Conservation (phyloP, 1,140 invertebrate genomes). For the Drosophila tsacasi region DNA sequence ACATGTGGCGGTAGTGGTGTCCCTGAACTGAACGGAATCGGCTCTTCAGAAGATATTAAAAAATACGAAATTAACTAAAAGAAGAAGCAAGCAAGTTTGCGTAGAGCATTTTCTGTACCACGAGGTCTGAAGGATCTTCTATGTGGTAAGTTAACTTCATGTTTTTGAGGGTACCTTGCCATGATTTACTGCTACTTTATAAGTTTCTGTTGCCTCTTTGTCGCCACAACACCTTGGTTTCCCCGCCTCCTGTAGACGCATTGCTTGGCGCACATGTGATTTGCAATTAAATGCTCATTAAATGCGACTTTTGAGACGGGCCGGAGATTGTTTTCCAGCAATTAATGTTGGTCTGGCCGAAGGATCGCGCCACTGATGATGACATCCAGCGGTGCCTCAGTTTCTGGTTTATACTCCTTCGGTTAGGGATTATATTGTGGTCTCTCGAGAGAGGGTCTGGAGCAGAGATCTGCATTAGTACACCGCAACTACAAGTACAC, state of each 20-base stretch:
- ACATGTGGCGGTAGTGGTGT: background rate
- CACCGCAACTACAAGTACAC: too few species aligned
- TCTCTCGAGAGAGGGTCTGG: background rate
- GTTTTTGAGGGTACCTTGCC: background rate
- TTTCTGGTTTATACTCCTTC: background rate
- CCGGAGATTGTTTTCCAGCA: slow-evolving; percentile 61
- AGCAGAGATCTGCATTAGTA: too few species aligned
- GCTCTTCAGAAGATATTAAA: background rate
- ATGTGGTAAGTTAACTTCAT: background rate
- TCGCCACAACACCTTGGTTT: slow-evolving; percentile 58
- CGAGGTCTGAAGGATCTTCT: background rate
- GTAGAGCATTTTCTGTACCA: background rate
- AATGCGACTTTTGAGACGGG: slow-evolving; percentile 65
- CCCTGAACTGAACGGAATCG: too few species aligned
- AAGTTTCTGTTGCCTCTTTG: slow-evolving; percentile 29
- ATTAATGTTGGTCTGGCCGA: slow-evolving; percentile 47
- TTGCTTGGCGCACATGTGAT: slow-evolving; percentile 66
- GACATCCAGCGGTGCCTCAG: slow-evolving; percentile 57
- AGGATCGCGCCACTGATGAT: slow-evolving; percentile 69
- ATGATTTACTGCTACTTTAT: background rate
- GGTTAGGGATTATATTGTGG: slow-evolving; percentile 12
- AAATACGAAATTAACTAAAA: background rate
- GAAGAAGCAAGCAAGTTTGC: background rate
- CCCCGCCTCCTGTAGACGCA: slow-evolving; percentile 15
- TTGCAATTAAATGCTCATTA: slow-evolving; percentile 78